phyloP scores from a whole-genome alignment of 2,888 invertebrate genomes.

The Heliconius cydno region DNA sequence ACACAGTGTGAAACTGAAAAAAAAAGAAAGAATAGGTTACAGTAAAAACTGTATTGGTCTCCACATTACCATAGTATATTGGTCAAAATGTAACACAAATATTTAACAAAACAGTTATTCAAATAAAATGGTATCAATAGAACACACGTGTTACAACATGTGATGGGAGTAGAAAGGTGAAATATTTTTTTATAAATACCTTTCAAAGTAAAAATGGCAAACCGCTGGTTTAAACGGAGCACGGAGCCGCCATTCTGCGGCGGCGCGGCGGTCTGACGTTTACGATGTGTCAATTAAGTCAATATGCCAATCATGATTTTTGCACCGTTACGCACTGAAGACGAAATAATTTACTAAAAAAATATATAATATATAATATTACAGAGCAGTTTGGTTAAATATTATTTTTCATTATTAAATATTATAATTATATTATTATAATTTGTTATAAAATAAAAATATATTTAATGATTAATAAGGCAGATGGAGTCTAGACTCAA shows the following conservation, averaged over 20 bases:
- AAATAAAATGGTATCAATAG: constrained; percentile 5
- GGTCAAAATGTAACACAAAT: too few relatives aligned
- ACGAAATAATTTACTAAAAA: constrained; percentile 31
- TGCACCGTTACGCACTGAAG: constrained; percentile 41
- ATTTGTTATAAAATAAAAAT: neutral
- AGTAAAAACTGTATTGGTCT: too few relatives aligned
- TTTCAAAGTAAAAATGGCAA: neutral
- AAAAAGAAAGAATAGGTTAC: too few relatives aligned
- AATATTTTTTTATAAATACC: neutral
- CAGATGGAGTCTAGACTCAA: neutral
- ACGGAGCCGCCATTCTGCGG: neutral
- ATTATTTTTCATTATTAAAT: neutral
- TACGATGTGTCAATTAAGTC: constrained; percentile 18
- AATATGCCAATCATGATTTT: constrained; percentile 37
- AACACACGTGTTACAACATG: neutral
- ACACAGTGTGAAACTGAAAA: too few relatives aligned
- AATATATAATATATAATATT: neutral
- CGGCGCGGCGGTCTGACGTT: constrained; percentile 1
- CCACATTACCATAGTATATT: too few relatives aligned
- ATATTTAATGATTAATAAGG: neutral
- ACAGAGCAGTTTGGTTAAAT: constrained; percentile 1
- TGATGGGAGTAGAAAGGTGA: constrained; percentile 8
- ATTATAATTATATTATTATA: neutral
- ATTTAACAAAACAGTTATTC: constrained; percentile 4
- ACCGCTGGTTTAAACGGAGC: neutral